Percentiles rank a stretch among this genome's conserved stretches.
These are phyloP conservation scores for Rhopilema esculentum DNA, from an alignment of 30 jellyfish, hydroid and myxozoan species.

Conservation along the genomic window DNA sequence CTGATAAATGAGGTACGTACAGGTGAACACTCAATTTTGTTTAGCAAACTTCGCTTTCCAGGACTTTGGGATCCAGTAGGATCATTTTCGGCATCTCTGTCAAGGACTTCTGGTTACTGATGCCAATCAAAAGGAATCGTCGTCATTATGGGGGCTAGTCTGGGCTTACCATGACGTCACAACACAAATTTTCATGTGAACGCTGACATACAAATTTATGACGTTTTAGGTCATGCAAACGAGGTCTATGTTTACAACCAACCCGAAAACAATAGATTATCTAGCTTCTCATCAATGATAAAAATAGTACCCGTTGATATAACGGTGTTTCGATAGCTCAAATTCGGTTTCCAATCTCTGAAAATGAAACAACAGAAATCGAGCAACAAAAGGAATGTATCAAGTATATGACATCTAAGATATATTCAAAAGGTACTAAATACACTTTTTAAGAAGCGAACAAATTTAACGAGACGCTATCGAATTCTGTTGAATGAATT, in stretches of 20 bases:
- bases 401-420: conserved; percentile 17
- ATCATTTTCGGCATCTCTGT: not conserved
- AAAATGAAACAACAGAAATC: not conserved
- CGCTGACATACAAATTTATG: not conserved
- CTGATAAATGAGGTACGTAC: too few relatives aligned
- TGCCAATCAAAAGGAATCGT: not conserved
- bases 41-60: too few relatives aligned
- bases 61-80: not conserved
- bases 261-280: not conserved
- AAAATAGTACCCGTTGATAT: not conserved
- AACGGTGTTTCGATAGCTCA: not conserved
- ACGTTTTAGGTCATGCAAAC: not conserved
- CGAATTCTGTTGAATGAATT: conserved; percentile 11
- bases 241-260: not conserved
- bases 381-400: not conserved
- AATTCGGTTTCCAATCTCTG: not conserved
- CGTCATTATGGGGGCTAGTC: not conserved
- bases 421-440: conserved; percentile 45
- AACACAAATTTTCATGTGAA: not conserved
- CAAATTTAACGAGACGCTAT: conserved; percentile 52
- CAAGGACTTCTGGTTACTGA: not conserved
- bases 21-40: too few relatives aligned
- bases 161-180: not conserved
- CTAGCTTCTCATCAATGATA: not conserved
- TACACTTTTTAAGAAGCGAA: conserved; percentile 67